Evolutionary conservation across 2,113 vertebrate species (phyloP), one percentile per base, ranked within the genome.

Genomic region (Odocoileus virginianus): DNA sequence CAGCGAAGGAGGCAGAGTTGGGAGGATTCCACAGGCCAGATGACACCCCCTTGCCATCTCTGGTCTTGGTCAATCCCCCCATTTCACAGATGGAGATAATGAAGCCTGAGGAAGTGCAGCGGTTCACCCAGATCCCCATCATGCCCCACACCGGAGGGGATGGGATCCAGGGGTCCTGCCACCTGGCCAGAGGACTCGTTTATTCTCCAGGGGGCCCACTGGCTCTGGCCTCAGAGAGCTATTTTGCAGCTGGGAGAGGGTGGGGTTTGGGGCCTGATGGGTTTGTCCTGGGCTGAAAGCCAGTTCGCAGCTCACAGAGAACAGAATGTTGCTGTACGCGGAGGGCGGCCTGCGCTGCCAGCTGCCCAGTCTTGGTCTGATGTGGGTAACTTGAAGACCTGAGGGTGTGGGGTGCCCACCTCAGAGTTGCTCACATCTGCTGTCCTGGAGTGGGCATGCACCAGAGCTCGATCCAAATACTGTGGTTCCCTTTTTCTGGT

Each of bases 241-340:
- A 43, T 74, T 95, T 96, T 93, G 82, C 52, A 93, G 86, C 78
- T 82, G 43, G 17, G 17, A 81, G 55, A 87, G 90, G 85, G 83
- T 81, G 83, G 81, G 54, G 79, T 74, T 93, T 94, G 0, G 6
- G 64, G 74, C n/a, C 79, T 54, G 78, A 93, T 11, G 23, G 64
- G 54, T 84, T 25, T 94, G 58, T 92, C 55, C 91, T 16, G 67
- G 95, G 95, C 96, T 50, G 36, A 33, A 33, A 21, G 94, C 95
- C 96, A 97, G 82, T 23, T 88, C 64, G 30, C n/a, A 94, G 85
- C 54, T 95, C 88, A 55, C 83, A 54, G 95, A 89, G 95, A 85
- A 95, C 87, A 97, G 17, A 87, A 16, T 5, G 25, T 67, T 40
- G 90, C 95, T 92, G 47, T 94, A 86, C 55, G 17, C 50, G 1